Percentiles rank a stretch among this genome's conserved stretches.
phyloP scores from a whole-genome alignment of 2,888 invertebrate genomes.

The Agrotis clavis region DNA sequence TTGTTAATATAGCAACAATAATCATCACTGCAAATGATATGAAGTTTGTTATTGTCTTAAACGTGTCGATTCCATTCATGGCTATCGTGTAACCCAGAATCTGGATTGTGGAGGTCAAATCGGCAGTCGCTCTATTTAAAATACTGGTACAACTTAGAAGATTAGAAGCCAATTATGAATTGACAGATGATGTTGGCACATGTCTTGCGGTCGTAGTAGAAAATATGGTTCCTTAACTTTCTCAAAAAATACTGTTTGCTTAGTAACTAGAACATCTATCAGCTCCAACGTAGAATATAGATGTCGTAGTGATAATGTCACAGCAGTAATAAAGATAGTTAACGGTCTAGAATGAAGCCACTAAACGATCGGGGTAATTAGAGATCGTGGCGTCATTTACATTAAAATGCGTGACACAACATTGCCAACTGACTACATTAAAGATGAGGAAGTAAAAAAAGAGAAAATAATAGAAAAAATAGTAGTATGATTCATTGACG shows the following conservation, averaged over 20 bases:
- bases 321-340: conserved; percentile 44
- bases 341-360: conserved; percentile 27
- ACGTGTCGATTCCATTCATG: not conserved
- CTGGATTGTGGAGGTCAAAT: not conserved
- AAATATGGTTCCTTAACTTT: not conserved
- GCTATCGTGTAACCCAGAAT: not conserved
- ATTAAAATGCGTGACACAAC: conserved; percentile 51
- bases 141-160: not conserved
- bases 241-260: not conserved
- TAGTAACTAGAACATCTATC: not conserved
- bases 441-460: not conserved
- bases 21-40: not conserved
- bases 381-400: conserved; percentile 26
- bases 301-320: conserved; percentile 8
- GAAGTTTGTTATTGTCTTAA: not conserved
- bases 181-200: not conserved
- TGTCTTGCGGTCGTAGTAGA: not conserved
- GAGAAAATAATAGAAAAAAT: not conserved
- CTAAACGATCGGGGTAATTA: conserved; percentile 48
- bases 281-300: not conserved
- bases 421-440: conserved; percentile 9
- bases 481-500: not conserved
- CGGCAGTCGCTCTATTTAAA: no score
- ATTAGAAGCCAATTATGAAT: not conserved
- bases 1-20: not conserved